Evolutionary conservation across 2,113 vertebrate species (phyloP).

Genomic region (Canis aureus): DNA sequence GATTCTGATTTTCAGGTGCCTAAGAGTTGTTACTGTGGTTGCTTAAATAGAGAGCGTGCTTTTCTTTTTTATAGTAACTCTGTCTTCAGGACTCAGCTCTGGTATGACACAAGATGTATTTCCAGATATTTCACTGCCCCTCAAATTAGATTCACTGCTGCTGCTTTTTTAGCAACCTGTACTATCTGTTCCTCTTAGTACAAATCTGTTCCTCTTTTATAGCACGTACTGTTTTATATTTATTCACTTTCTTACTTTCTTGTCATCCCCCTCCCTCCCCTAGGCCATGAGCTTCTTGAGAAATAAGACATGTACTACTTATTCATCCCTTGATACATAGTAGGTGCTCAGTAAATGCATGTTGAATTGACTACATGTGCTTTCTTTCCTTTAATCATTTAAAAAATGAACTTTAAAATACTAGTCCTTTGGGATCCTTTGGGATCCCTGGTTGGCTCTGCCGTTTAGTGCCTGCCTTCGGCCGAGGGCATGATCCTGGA

Average conservation of each 20-base stretch:
- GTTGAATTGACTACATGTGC: background rate
- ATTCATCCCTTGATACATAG: background rate
- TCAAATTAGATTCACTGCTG: constrained; percentile 37
- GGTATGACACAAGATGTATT: background rate
- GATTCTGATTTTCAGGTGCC: background rate
- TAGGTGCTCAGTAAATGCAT: background rate
- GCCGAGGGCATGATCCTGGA: too few species aligned
- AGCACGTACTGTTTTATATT: background rate
- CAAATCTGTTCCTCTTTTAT: background rate
- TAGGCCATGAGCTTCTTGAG: constrained; percentile 13
- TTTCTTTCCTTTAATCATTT: constrained; percentile 33
- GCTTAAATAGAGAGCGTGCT: constrained; percentile 31
- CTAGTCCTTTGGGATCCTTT: background rate
- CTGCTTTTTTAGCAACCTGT: constrained; percentile 24
- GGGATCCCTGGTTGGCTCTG: too few species aligned
- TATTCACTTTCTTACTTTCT: background rate
- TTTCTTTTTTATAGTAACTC: background rate
- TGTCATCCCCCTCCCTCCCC: background rate
- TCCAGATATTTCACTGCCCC: background rate
- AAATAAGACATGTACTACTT: background rate
- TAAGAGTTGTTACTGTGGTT: background rate
- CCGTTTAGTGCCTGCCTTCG: too few species aligned
- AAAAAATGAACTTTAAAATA: constrained; percentile 35
- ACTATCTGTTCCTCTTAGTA: background rate
- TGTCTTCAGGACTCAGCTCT: constrained; percentile 42